Conservation (phyloP, 2,888 invertebrate species). For the Eristalis tenax region DNA sequence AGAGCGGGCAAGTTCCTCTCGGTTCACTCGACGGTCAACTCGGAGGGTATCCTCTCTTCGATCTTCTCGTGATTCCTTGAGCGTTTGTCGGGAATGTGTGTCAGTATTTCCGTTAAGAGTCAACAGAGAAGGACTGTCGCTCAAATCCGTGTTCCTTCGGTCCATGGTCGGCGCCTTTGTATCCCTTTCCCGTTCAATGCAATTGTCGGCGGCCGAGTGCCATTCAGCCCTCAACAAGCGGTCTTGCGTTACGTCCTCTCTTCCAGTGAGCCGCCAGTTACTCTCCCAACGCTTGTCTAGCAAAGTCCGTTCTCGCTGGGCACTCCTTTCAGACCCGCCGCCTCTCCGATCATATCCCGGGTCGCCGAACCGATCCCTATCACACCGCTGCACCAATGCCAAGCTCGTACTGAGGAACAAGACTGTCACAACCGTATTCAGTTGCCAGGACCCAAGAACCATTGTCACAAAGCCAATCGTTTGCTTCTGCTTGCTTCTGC, state of each 20-base stretch:
- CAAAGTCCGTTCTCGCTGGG: background rate
- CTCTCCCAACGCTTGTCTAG: slow-evolving; percentile 47
- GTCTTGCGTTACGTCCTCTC: slow-evolving; percentile 62
- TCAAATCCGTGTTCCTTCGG: background rate
- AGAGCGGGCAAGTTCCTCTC: background rate
- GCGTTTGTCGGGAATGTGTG: too few relatives aligned
- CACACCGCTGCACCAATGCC: slow-evolving; percentile 64
- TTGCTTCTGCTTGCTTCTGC: slow-evolving; percentile 7
- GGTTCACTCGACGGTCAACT: background rate
- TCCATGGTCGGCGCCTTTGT: background rate
- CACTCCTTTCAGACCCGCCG: background rate
- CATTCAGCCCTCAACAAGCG: slow-evolving; percentile 61
- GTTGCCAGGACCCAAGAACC: slow-evolving; percentile 74
- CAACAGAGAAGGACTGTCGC: background rate
- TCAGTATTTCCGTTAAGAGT: too few relatives aligned
- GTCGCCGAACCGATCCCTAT: slow-evolving; percentile 43
- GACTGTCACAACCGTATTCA: slow-evolving; percentile 73
- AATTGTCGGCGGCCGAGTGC: slow-evolving; percentile 35
- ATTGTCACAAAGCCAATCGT: slow-evolving; percentile 68
- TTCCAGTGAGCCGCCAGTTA: slow-evolving; percentile 65
- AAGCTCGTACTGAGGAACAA: slow-evolving; percentile 72
- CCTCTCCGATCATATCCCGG: slow-evolving; percentile 53
- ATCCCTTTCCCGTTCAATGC: background rate
- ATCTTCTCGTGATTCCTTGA: too few relatives aligned
- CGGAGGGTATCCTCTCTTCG: too few relatives aligned